Evolutionary conservation across 2,797 vertebrate species (phyloP), one percentile per base, ranked within the genome.

Genomic region (Sphenopsis melanotis): DNA sequence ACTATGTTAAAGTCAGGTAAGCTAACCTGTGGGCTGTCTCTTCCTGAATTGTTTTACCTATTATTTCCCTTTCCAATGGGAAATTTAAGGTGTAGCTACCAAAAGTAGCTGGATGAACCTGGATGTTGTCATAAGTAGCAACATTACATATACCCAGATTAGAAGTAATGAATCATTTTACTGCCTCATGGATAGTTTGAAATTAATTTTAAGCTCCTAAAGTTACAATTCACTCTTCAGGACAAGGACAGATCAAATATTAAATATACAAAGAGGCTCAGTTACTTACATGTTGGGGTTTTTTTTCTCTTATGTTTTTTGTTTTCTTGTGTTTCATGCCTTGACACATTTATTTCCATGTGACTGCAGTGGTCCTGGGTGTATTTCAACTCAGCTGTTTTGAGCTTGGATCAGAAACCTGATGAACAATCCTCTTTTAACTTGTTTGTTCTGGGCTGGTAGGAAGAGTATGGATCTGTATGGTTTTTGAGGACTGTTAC

Each of bases 1-100:
- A 99, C 97, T 99, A 99, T 20, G 99, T 99, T 91, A 99, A 99
- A 99, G 99, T 99, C 97, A 99, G 99, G 99, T 99, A 87, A 93
- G 94, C 39, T 49, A 19, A 66, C 34, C 30, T 15, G 1, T 34
- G 49, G 10, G 7, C 29, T 79, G 16, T 87, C 61, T 79, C 53
- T 64, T 59, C 36, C 36, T 87, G 47, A 85, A 19, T 87, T 87
- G 46, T 81, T 87, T 91, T 7, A 30, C 14, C 5, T 46, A 1
- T 39, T 52, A 52, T 39, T 69, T 52, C 22, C 29, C 6, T 24
- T 52, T 42, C 29, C 36, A 68, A 8, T 5, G 50, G 55, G n/a
- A 72, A 44, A 42, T 4, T 53, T 23, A 24, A 71, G 39, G 12
- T 53, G 32, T 65, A 75, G 23, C 70, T 56, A 22, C 20, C 10